phyloP scores from a whole-genome alignment of 2,113 vertebrate species.

The Istiophorus platypterus region DNA sequence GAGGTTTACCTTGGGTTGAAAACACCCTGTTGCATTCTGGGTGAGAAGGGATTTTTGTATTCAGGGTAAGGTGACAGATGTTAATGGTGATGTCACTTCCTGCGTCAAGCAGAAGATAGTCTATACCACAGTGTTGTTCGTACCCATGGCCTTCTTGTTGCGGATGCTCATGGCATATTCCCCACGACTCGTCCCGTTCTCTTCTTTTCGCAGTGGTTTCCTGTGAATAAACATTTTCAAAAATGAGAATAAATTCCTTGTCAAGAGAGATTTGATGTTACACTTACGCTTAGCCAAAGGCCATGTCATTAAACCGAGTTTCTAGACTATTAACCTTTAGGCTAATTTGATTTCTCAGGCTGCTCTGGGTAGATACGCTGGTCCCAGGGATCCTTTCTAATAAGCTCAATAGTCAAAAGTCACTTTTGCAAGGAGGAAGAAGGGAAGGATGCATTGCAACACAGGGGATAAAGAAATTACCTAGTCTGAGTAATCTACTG shows the following conservation, averaged over 20 bases:
- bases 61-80: constrained; percentile 41
- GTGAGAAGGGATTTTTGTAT: constrained; percentile 55
- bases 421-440: constrained; percentile 68
- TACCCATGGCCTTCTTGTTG: constrained; percentile 90
- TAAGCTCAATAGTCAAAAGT: constrained; percentile 78
- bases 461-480: constrained; percentile 71
- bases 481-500: constrained; percentile 49
- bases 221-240: constrained; percentile 78
- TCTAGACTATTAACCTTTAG: constrained; percentile 65
- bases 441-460: constrained; percentile 66
- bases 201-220: constrained; percentile 98
- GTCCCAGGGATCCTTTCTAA: constrained; percentile 72
- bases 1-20: constrained; percentile 47
- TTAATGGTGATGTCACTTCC: constrained; percentile 55
- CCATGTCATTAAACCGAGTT: constrained; percentile 69
- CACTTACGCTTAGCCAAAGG: constrained; percentile 42
- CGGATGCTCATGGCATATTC: constrained; percentile 99
- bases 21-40: constrained; percentile 69
- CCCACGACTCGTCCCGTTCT: constrained; percentile 93
- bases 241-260: constrained; percentile 43
- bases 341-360: constrained; percentile 70
- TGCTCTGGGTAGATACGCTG: constrained; percentile 53
- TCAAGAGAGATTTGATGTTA: constrained; percentile 29
- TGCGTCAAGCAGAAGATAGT: constrained; percentile 56
- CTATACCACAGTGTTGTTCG: constrained; percentile 92